Evolutionary conservation across 2,888 invertebrate species (phyloP).

Genomic region (Amitus sp.): DNA sequence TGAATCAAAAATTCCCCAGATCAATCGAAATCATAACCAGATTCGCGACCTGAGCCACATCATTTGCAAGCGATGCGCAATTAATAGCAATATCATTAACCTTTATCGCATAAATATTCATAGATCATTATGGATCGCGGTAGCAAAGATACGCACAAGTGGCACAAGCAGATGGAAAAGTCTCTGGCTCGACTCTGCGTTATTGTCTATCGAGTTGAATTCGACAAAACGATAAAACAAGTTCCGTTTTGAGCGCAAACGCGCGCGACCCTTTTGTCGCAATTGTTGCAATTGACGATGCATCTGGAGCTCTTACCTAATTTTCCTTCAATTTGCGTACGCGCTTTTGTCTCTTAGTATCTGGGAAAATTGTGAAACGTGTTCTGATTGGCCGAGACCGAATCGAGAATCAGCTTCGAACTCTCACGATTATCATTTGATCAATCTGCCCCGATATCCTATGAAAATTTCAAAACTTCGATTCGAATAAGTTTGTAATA

Average conservation of each 20-base stretch:
- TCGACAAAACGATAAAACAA: background rate
- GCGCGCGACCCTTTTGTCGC: slow-evolving; percentile 19
- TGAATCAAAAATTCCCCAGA: no score
- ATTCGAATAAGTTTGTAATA: no score
- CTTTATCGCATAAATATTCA: slow-evolving; percentile 57
- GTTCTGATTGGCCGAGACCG: slow-evolving; percentile 54
- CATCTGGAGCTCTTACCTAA: slow-evolving; percentile 39
- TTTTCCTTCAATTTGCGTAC: slow-evolving; percentile 42
- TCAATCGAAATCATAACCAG: background rate
- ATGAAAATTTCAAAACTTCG: no score
- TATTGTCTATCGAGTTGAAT: slow-evolving; percentile 16
- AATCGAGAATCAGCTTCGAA: background rate
- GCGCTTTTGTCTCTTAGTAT: slow-evolving; percentile 39
- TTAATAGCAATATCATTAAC: slow-evolving; percentile 56
- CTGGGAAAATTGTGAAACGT: slow-evolving; percentile 61
- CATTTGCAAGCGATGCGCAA: slow-evolving; percentile 47
- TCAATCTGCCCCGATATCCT: no score
- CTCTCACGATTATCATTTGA: slow-evolving; percentile 7
- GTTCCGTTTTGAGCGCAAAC: no score
- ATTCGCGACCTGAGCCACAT: background rate
- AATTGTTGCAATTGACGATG: slow-evolving; percentile 33
- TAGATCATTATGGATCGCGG: slow-evolving; percentile 49
- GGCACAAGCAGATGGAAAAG: slow-evolving; percentile 43
- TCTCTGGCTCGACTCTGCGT: slow-evolving; percentile 33
- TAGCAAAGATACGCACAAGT: slow-evolving; percentile 35